Percentiles rank a stretch among this genome's conserved stretches.
Conservation (phyloP, 92 coral and sea anemone genomes). For the Bergia puertoricense region DNA sequence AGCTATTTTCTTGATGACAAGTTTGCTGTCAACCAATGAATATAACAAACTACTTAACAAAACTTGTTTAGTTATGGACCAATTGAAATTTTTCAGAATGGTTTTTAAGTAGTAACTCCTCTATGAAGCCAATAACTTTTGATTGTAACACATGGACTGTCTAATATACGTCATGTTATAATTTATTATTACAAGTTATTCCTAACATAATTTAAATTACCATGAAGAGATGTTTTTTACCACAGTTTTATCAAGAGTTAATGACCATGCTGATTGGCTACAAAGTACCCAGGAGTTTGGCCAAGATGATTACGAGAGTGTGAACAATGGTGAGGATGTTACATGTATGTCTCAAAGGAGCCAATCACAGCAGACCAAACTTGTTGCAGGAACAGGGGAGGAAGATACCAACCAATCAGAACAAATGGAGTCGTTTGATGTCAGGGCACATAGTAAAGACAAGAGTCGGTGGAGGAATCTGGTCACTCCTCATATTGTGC, state of each 20-base stretch:
- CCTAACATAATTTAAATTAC: too few species aligned
- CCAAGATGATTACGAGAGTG: not conserved
- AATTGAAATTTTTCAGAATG: not conserved
- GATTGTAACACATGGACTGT: not conserved
- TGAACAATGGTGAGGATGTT: not conserved
- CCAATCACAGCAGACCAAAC: conserved; percentile 14
- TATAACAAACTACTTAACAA: not conserved
- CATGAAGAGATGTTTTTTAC: not conserved
- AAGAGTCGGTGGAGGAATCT: conserved; percentile 69
- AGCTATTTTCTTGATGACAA: too few species aligned
- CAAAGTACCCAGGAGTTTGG: not conserved
- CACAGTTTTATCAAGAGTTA: not conserved
- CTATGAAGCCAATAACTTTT: not conserved
- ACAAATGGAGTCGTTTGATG: conserved; percentile 1
- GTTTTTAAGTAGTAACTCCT: not conserved
- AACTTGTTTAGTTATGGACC: not conserved
- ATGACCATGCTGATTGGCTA: not conserved
- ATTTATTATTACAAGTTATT: not conserved
- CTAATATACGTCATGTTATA: too few species aligned
- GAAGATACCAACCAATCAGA: not conserved
- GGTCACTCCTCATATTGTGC: conserved; percentile 71
- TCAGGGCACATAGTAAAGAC: conserved; percentile 8
- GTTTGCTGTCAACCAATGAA: too few species aligned
- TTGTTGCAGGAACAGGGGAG: not conserved
- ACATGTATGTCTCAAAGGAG: conserved; percentile 1